Evolutionary conservation across 2,113 vertebrate species (phyloP).

Genomic region (Anarhynchus alexandrinus): DNA sequence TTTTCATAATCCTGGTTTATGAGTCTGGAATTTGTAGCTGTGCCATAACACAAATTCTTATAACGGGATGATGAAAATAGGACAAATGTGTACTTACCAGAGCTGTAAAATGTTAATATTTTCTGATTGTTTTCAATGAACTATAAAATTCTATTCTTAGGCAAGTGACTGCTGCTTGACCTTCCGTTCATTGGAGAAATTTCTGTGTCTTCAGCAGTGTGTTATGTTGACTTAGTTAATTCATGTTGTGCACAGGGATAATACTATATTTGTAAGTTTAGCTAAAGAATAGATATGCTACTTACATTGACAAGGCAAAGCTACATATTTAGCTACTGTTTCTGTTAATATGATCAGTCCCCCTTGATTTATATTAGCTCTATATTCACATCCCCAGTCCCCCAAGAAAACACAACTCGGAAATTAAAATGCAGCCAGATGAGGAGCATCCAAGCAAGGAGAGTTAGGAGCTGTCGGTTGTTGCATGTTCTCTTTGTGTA

Average conservation of each 20-base stretch:
- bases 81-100: not conserved
- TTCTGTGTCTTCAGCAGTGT: not conserved
- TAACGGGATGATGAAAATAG: not conserved
- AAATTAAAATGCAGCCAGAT: not conserved
- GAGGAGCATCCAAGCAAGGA: not conserved
- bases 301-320: not conserved
- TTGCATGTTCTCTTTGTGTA: not conserved
- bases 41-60: not conserved
- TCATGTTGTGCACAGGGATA: not conserved
- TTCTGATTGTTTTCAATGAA: not conserved
- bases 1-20: not conserved
- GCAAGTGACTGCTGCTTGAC: not conserved
- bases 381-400: rapidly evolving
- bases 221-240: not conserved
- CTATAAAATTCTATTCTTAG: not conserved
- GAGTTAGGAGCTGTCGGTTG: not conserved
- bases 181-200: not conserved
- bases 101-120: not conserved
- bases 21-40: not conserved
- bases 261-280: not conserved
- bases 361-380: not conserved
- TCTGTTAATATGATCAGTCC: not conserved
- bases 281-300: not conserved
- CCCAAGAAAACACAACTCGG: not conserved
- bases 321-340: not conserved